Percentiles rank a stretch among this genome's conserved stretches.
phyloP scores from a whole-genome alignment of 2,888 invertebrate species.

The Agrypnus murinus region DNA sequence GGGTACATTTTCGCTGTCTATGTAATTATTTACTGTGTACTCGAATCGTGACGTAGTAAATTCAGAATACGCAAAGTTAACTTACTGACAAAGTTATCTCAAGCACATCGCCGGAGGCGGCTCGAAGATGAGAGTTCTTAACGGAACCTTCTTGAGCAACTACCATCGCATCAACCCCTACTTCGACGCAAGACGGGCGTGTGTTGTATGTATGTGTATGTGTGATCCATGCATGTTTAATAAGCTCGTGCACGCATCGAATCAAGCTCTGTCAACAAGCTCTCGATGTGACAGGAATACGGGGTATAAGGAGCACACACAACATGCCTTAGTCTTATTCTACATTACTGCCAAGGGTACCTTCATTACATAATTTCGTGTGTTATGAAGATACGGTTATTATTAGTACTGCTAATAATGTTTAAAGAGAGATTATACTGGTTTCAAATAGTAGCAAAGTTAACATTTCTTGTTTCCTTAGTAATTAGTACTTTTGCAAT shows the following conservation, averaged over 20 bases:
- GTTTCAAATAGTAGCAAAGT: too few species aligned
- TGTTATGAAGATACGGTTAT: conserved; percentile 5
- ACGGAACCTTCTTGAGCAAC: conserved; percentile 44
- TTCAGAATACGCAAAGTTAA: conserved; percentile 60
- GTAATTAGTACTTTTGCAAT: too few species aligned
- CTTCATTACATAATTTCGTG: conserved; percentile 19
- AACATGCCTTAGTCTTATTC: conserved; percentile 38
- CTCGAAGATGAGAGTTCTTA: conserved; percentile 51
- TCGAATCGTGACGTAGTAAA: conserved; percentile 51
- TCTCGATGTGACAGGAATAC: conserved; percentile 50
- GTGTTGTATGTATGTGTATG: conserved; percentile 31
- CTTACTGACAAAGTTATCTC: conserved; percentile 59
- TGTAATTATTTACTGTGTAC: conserved; percentile 47
- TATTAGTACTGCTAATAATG: not conserved
- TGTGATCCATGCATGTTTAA: conserved; percentile 60
- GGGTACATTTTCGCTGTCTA: conserved; percentile 41
- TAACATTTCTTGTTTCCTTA: too few species aligned
- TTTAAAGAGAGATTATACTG: too few species aligned
- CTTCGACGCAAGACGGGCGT: conserved; percentile 43
- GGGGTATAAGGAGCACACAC: conserved; percentile 28
- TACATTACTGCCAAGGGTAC: conserved; percentile 39
- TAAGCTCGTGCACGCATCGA: conserved; percentile 59
- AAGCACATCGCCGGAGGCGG: conserved; percentile 56
- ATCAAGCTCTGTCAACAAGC: conserved; percentile 59
- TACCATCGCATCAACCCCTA: conserved; percentile 41